A percentile compares a stretch with the other conserved stretches of the same genome.
Conservation (phyloP, 2,797 vertebrate species). For the Momotus momota region DNA sequence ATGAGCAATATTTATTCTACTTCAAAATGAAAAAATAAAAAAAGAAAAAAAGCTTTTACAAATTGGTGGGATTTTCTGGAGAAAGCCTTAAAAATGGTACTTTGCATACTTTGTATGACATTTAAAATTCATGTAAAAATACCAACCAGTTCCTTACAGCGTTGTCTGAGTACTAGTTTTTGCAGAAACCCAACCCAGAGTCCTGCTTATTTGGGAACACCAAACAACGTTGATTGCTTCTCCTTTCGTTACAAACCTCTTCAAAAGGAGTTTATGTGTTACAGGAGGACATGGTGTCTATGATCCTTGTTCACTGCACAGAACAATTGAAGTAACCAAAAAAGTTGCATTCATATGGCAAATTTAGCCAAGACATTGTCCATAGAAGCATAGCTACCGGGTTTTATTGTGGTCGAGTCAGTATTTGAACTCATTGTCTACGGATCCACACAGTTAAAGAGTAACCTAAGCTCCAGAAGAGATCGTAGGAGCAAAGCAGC, state of each 20-base stretch:
- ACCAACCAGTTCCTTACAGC: not conserved
- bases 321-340: not conserved
- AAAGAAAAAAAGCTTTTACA: not conserved
- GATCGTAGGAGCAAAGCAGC: not conserved
- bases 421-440: not conserved
- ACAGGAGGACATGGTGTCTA: not conserved
- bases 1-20: not conserved
- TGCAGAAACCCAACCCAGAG: not conserved
- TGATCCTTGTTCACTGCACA: not conserved
- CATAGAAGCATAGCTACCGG: accelerated
- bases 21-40: not conserved
- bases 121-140: not conserved
- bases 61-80: not conserved
- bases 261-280: not conserved
- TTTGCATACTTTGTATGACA: not conserved
- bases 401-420: not conserved
- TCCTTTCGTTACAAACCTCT: not conserved
- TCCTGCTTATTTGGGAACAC: not conserved
- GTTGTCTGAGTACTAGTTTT: not conserved
- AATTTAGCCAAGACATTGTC: not conserved
- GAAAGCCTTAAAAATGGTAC: not conserved
- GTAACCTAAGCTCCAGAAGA: not conserved
- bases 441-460: accelerated
- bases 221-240: not conserved
- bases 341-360: not conserved